A percentile compares a stretch with the other conserved stretches of the same genome.
Evolutionary conservation across 2,113 vertebrate species (phyloP).

Genomic region (Stomatorhinus ivindoensis): DNA sequence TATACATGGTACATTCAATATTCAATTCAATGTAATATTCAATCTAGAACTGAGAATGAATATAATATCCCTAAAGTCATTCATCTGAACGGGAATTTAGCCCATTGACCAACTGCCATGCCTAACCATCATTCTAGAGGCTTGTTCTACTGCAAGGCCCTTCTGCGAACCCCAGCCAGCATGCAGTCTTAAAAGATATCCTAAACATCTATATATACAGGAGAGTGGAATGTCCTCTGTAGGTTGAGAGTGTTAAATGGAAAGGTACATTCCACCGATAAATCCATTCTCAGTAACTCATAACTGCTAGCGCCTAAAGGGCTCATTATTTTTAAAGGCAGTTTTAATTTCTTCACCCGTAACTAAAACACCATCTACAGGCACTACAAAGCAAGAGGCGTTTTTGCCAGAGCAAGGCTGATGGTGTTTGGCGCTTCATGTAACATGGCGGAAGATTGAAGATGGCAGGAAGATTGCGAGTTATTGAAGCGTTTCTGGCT

Average conservation of each 20-base stretch:
- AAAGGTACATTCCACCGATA: slow-evolving; percentile 4
- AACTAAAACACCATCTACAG: background rate
- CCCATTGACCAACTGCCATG: background rate
- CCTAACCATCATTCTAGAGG: background rate
- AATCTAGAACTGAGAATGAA: background rate
- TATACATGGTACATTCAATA: background rate
- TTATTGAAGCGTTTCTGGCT: background rate
- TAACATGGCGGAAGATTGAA: background rate
- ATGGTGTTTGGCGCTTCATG: background rate
- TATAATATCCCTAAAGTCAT: background rate
- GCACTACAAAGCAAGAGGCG: background rate
- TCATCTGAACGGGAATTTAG: background rate
- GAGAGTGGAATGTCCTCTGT: background rate
- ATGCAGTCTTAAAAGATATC: background rate
- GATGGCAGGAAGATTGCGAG: background rate
- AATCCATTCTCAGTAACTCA: background rate
- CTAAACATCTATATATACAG: slow-evolving; percentile 12
- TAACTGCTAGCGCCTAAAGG: background rate
- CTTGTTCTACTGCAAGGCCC: background rate
- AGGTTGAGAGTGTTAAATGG: background rate
- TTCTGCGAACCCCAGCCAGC: background rate
- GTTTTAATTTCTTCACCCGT: background rate
- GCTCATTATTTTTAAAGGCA: background rate
- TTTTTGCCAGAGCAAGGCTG: background rate
- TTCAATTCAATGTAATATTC: background rate